Evolutionary conservation across 2,888 invertebrate species (phyloP), one percentile per base, ranked within the genome.

Genomic region (Aquatica leii): DNA sequence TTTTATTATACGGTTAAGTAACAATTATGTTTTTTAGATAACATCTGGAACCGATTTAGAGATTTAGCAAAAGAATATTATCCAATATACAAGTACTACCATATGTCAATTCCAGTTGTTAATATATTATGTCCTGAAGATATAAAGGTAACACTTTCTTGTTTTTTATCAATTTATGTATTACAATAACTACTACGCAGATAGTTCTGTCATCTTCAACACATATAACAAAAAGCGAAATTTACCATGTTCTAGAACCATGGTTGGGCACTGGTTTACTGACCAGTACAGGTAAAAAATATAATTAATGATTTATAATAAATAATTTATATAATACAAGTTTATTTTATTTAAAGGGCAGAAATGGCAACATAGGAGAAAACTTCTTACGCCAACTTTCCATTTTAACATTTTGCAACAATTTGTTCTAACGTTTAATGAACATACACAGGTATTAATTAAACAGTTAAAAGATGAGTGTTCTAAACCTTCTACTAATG

Each of bases 361-460:
- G 1, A 82, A 82, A 60, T 82, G 82, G 82, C 79, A 78, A n/a
- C 41, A 43, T 0, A 72, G 82, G 43, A 68, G 82, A 15, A 81
- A 78, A 71, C 78, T 82, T 57, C 64, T 82, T 11, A 82, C 82
- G 0, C 79, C 81, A 0, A 78, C 82, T 0, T 82, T 82, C 65
- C 82, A 82, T 58, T 82, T 80, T 57, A 79, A 77, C 55, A 74
- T 82, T 50, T 65, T 82, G 1, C 74, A 76, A 61, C 73, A 80
- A 46, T 82, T 79, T 60, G 56, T 76, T 6, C 71, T 74, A 2
- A 63, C 78, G 12, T 80, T 82, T 43, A 68, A 73, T 9, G 74
- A 80, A 37, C 77, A 81, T 51, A 71, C 74, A 6, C 71, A 73
- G 12, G 70, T 67, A 11, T 63, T 81, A 62, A 68, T 77, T 1